Evolutionary conservation across 2,797 vertebrate species (phyloP), one percentile per base, ranked within the genome.

Genomic region (Spatula versicolor): DNA sequence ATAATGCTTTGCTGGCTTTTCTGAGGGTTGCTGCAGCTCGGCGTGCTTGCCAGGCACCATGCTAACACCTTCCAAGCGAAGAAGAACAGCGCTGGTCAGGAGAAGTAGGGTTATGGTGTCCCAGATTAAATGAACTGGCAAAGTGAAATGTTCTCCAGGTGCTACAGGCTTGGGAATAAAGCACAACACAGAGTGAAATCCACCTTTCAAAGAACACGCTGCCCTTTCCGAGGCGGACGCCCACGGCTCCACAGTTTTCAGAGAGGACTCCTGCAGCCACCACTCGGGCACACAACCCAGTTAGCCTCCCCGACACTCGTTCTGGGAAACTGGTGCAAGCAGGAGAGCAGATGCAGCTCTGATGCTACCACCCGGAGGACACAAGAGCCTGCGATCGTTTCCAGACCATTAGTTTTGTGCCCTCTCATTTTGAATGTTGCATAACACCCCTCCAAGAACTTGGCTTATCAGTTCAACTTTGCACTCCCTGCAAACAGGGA

Each of bases 401-500:
- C 74, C 77, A 95, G 39, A 71, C 60, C 91, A 94, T 78, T 68
- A 94, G 58, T 62, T 94, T 50, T 8, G 68, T 77, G 80, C 83
- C 39, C 83, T 87, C 80, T 82, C 33, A 48, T 91, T 92, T 35
- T 72, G 45, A 93, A 45, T 22, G 64, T 94, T 96, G 88, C 33
- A 2, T 86, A 96, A 95, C 21, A 45, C 54, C 67, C 59, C 90
- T 90, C 48, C 54, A 90, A 96, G 92, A 94, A 90, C 92, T 86
- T 88, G 85, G 80, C 71, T 96, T 96, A 96, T 97, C 95, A 96
- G 60, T 92, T 96, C 92, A 95, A 95, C 95, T 96, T 95, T 96
- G 90, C 75, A 84, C 96, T 94, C 90, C 56, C 56, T 91, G 75
- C 92, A 92, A 97, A 96, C 88, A 96, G 90, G 91, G 90, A 97